A percentile compares a stretch with the other conserved stretches of the same genome.
phyloP scores from a whole-genome alignment of 2,797 vertebrate genomes.

The Coluber constrictor region DNA sequence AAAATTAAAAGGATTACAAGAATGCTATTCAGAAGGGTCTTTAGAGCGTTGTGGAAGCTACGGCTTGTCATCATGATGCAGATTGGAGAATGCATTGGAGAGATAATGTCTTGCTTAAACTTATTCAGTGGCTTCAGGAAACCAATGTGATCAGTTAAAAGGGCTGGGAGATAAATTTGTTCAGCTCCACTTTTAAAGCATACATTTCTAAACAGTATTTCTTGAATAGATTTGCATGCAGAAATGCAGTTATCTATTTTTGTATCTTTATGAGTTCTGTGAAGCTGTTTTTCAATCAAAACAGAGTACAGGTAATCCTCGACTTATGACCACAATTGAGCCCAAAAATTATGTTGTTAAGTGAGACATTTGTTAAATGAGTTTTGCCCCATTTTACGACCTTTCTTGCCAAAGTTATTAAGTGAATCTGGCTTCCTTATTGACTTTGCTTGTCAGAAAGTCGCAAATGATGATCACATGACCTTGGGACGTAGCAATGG shows the following conservation, averaged over 20 bases:
- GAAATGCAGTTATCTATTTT: background rate
- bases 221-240: background rate
- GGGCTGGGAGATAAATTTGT: background rate
- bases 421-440: too few species aligned
- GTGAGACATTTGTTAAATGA: too few species aligned
- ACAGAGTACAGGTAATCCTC: background rate
- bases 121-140: background rate
- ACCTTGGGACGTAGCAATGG: too few species aligned
- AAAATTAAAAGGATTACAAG: background rate
- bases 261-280: background rate
- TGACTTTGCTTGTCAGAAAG: too few species aligned
- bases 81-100: background rate
- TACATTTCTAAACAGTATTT: background rate
- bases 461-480: too few species aligned
- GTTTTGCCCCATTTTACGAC: too few species aligned
- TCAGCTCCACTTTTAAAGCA: background rate
- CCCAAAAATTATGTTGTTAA: too few species aligned
- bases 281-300: background rate
- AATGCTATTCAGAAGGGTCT: background rate
- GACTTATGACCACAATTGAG: too few species aligned
- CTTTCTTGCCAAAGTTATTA: too few species aligned
- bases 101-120: background rate
- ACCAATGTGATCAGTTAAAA: background rate
- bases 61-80: background rate
- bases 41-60: background rate